Evolutionary conservation across 2,113 vertebrate genomes (phyloP).

Genomic region (Malaclemys terrapin): DNA sequence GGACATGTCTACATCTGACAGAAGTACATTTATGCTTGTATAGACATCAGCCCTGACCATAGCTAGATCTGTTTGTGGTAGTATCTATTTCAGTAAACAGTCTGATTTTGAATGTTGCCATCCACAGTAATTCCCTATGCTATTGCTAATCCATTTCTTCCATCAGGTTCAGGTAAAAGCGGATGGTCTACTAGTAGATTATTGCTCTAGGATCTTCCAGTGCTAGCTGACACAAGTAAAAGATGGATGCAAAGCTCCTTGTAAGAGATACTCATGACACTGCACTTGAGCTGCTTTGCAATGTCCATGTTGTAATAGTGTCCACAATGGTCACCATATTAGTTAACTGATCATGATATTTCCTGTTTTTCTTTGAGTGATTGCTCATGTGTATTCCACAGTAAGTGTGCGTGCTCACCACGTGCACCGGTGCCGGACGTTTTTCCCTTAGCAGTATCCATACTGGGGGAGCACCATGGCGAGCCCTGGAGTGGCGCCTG

Average conservation of each 20-base stretch:
- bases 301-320: background rate
- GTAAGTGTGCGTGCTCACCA: too few species aligned
- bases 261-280: background rate
- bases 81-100: background rate
- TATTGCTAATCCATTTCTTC: slow-evolving; percentile 34
- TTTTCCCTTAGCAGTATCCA: too few species aligned
- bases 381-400: too few species aligned
- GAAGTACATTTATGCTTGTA: background rate
- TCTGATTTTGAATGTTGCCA: background rate
- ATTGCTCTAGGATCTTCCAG: slow-evolving; percentile 17
- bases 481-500: too few species aligned
- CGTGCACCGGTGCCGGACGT: too few species aligned
- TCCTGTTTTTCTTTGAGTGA: background rate
- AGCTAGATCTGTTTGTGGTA: background rate
- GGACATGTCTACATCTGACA: background rate
- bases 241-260: slow-evolving; percentile 20
- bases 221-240: slow-evolving; percentile 26
- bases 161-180: slow-evolving; percentile 25
- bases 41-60: background rate
- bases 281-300: slow-evolving; percentile 9
- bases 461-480: too few species aligned
- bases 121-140: background rate
- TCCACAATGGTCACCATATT: background rate
- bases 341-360: slow-evolving; percentile 14
- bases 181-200: slow-evolving; percentile 14